Base-by-base conservation (phyloP, 1,140 invertebrate species). In the Latrodectus geometricus region DNA sequence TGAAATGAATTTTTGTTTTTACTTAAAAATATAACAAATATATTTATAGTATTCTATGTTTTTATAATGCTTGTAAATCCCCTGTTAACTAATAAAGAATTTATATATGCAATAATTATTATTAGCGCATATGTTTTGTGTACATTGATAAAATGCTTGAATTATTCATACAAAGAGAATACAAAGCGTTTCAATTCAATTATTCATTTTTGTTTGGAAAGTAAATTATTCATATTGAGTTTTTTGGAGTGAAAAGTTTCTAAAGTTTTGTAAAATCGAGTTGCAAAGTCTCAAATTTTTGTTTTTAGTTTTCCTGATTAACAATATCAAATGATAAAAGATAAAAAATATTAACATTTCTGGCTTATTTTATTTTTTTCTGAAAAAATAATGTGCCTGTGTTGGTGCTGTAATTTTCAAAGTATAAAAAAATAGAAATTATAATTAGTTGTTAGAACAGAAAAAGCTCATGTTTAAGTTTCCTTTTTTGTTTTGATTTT, bases 201-300 rank as follows among this genome's bases (percentile, higher is more conserved):
- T 35, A 35, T 35, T 35, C 35, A 35, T 35, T 35, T 5, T 35
- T 35, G 35, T 35, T 35, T 35, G 35, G 35, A 35, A 35, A 35
- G 1, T 35, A 35, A 35, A 35, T 35, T 3, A 35, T 5, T 35
- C 35, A 35, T 1, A 35, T 35, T 35, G 35, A 35, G 35, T 35
- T 35, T 35, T 86, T 86, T 86, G 83, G 77, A 86, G 83, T 86
- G 83, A 66, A 86, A 86, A 86, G 77, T 86, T 74, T 56, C 83
- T 72, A 72, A 86, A 77, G 56, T 56, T 74, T 74, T 70, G 50
- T 56, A 69, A 69, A 35, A 14, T 35, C 15, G 72, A 23, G 80
- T 23, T 65, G 49, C n/a, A 83, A 73, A 83, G 73, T 70, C 74
- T 83, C 50, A 83, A 35, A 35, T 3, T 76, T 73, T 80, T 69